Percentiles rank a stretch among this genome's conserved stretches.
Conservation (phyloP, 2,113 vertebrate species). For the Euleptes europaea region DNA sequence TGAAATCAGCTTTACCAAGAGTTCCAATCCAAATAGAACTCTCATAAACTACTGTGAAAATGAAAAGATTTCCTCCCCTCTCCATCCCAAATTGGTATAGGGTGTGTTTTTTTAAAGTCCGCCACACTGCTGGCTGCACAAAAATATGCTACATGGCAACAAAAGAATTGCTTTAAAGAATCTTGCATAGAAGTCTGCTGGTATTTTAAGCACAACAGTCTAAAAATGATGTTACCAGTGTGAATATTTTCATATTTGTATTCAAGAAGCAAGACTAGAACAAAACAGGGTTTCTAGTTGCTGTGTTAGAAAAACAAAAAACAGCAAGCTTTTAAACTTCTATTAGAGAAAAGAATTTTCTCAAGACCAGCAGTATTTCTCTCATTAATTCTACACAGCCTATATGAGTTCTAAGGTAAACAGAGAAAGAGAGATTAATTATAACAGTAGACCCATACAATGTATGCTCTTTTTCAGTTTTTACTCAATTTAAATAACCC, state of each 20-base stretch:
- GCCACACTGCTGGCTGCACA: constrained; percentile 1
- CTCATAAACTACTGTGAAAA: not conserved
- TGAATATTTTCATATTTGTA: not conserved
- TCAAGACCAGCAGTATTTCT: constrained; percentile 35
- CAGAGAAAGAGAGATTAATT: constrained; percentile 9
- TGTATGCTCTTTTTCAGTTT: constrained; percentile 60
- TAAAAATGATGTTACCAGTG: not conserved
- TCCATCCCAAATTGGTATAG: not conserved
- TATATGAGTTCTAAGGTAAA: constrained; percentile 52
- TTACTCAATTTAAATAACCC: constrained; percentile 25
- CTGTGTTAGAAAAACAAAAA: not conserved
- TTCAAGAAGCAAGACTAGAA: constrained; percentile 17
- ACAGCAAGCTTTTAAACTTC: constrained; percentile 53
- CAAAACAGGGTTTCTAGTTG: constrained; percentile 28
- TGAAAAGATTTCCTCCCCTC: not conserved
- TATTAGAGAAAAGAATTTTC: constrained; percentile 50
- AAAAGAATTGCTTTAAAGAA: constrained; percentile 12
- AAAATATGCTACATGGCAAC: not conserved
- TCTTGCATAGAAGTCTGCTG: constrained; percentile 11
- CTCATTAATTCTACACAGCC: constrained; percentile 52
- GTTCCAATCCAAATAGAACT: constrained; percentile 27
- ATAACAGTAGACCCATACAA: constrained; percentile 55
- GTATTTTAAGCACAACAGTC: constrained; percentile 18
- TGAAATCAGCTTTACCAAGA: not conserved
- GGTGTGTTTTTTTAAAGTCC: not conserved